Base-by-base conservation (phyloP, 2,113 vertebrate genomes). In the Centropus unirufus region DNA sequence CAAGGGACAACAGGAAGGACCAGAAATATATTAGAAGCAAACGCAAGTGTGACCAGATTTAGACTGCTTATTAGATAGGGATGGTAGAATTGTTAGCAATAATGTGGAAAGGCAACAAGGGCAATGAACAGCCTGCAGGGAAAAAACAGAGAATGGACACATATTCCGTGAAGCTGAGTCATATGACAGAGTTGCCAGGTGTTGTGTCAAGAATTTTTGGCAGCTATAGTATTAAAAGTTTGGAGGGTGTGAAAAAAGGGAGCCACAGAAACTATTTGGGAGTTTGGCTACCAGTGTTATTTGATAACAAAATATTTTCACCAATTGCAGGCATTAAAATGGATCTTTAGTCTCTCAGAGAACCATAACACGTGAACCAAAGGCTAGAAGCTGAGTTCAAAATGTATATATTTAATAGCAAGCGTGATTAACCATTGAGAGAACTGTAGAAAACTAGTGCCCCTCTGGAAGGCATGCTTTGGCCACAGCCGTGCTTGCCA, bases 191-290 rank as follows among this genome's bases (percentile, higher is more conserved):
- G 24, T 59, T 85, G 42, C 79, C 84, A 91, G 93, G 47, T 94
- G 72, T 75, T 86, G 49, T 90, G 63, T 92, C 82, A 87, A 90
- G 20, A 64, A 39, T 76, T 89, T 94, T 93, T 66, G 51, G 47
- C 55, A 91, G 59, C 14, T 80, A 34, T 2, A 34, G 23, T 67
- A 77, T 55, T 88, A 83, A 95, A 66, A 67, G 23, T 69, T 55
- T 5, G 5, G 18, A 63, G 29, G 55, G 12, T n/a, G 14, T 69
- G 21, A 39, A 52, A 80, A 67, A 67, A 92, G 83, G 29, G 59
- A 87, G 27, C 12, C 44, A 47, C 23, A 77, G 58, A 80, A 94
- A 77, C 11, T 76, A 59, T 58, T 8, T 64, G 27, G 66, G 91
- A 29, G 13, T 13, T 91, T 89, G 77, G 24, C 14, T 89, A 64